A percentile compares a stretch with the other conserved stretches of the same genome.
Conservation (phyloP, 2,113 vertebrate genomes). For the Labrus mixtus region DNA sequence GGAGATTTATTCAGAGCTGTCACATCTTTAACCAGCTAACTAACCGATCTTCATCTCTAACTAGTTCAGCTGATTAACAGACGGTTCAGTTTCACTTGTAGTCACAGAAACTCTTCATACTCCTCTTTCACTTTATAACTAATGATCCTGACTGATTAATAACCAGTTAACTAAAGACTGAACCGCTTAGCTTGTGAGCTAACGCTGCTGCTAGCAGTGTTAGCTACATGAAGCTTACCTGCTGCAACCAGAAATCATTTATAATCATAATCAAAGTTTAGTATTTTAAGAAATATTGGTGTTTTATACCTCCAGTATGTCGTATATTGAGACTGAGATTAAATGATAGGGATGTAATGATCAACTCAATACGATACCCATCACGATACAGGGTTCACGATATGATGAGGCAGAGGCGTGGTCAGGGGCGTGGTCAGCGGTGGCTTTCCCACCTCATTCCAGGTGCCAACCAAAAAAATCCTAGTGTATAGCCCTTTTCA, state of each 20-base stretch:
- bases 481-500: too few species aligned
- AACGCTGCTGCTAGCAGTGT: neutral
- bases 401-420: too few species aligned
- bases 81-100: constrained; percentile 2
- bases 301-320: neutral
- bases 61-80: neutral
- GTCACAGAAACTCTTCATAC: neutral
- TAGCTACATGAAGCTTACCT: constrained; percentile 16
- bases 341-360: too few species aligned
- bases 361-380: too few species aligned
- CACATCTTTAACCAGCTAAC: neutral
- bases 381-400: too few species aligned
- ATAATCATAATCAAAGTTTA: neutral
- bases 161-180: neutral
- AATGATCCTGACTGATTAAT: neutral
- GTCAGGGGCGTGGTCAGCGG: too few species aligned
- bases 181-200: neutral
- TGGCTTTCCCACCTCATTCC: too few species aligned
- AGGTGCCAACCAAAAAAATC: too few species aligned
- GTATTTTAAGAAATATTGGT: neutral
- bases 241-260: neutral
- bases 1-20: neutral
- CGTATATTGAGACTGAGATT: too few species aligned
- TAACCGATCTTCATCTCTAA: neutral
- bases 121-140: neutral